Base-by-base conservation (phyloP, 2,797 vertebrate species). In the Pipistrellus nathusii region DNA sequence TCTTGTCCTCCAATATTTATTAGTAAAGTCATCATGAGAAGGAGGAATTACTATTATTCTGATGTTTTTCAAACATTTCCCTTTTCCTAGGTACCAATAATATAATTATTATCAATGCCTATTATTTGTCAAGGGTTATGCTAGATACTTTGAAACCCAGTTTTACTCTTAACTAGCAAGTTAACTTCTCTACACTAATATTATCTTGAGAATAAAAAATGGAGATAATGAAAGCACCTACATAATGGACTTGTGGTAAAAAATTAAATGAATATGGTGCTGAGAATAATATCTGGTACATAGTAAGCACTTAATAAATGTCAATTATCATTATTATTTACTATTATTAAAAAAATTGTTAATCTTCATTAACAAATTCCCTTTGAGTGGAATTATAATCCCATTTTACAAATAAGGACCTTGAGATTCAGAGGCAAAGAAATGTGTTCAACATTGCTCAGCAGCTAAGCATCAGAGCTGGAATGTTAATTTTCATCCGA, bases 401-500 rank as follows among this genome's bases (percentile, higher is more conserved):
- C 53, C 64, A 30, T 69, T 75, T 82, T 90, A 84, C 9, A 78
- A 57, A 90, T 78, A 18, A 85, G 51, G 64, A 85, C 25, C 2
- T 35, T 85, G 80, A 83, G 82, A 94, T 62, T 53, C 23, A 80
- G 71, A 95, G 72, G 9, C 64, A 46, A 85, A 83, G 92, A 92
- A 84, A 68, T 91, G 17, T 92, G 90, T 55, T 91, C 72, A 71
- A 95, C 68, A 76, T 95, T 92, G 18, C 13, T 68, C 25, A 69
- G 11, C 9, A 68, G 95, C 75, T n/a, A 81, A 82, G 23, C 53
- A 46, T 41, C 55, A 73, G 9, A 71, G 44, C 6, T 77, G 72
- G 32, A 88, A 59, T 59, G 59, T 14, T 30, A 62, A 62, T 62
- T 12, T 14, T 62, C 27, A 62, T 27, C 27, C 1, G 13, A 62